Percentiles rank a stretch among this genome's conserved stretches.
Evolutionary conservation across 2,113 vertebrate genomes (phyloP).

Genomic region (Eulemur rufifrons): DNA sequence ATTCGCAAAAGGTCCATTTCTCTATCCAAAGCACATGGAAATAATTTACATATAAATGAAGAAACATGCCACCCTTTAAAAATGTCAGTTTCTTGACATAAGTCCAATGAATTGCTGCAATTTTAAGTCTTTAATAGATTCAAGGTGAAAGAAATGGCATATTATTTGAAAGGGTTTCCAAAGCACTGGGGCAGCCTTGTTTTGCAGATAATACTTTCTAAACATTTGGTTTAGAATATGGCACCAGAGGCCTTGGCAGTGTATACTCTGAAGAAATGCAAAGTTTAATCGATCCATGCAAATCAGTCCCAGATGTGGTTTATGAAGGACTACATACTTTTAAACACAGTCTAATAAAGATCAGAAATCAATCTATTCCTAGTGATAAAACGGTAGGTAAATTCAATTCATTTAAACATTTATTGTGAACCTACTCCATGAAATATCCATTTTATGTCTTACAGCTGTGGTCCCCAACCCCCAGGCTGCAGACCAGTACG

Average conservation of each 20-base stretch:
- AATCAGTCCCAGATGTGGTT: constrained; percentile 20
- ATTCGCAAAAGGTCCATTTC: neutral
- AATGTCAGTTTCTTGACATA: neutral
- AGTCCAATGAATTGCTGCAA: neutral
- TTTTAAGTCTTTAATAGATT: neutral
- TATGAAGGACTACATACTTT: neutral
- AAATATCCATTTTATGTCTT: neutral
- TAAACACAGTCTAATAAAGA: neutral
- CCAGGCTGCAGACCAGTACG: too few relatives aligned
- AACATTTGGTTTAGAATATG: constrained; percentile 50
- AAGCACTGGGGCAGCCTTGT: neutral
- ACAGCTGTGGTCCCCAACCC: too few relatives aligned
- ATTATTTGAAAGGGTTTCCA: constrained; percentile 38
- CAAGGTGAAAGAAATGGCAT: neutral
- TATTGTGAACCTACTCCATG: neutral
- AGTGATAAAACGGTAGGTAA: neutral
- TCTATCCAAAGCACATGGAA: neutral
- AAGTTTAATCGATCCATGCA: constrained; percentile 48
- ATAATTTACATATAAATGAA: constrained; percentile 53
- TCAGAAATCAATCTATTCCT: neutral
- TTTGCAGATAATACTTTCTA: constrained; percentile 12
- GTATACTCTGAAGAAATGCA: neutral
- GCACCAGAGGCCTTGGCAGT: neutral
- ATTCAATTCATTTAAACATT: neutral
- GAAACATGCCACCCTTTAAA: neutral